Conservation (phyloP, 2,797 vertebrate species). For the Rhinella marina region DNA sequence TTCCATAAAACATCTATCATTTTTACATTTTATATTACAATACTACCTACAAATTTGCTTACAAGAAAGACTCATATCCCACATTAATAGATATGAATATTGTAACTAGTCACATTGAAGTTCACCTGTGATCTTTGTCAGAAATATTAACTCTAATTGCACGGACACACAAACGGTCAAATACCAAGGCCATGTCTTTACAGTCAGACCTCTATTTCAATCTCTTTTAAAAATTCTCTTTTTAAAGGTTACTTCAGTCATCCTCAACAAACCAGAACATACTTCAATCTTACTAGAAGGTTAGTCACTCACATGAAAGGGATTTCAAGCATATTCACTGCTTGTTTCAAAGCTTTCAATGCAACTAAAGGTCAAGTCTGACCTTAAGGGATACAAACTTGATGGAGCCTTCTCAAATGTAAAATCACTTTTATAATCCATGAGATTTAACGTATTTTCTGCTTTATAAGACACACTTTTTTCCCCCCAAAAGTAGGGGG, state of each 20-base stretch:
- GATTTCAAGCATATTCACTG: slow-evolving; percentile 58
- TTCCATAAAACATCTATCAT: not conserved
- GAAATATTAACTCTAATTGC: slow-evolving; percentile 51
- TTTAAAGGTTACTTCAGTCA: slow-evolving; percentile 62
- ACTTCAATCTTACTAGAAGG: slow-evolving; percentile 62
- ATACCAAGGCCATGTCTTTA: slow-evolving; percentile 40
- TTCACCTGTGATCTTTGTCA: slow-evolving; percentile 28
- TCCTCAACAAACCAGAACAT: slow-evolving; percentile 60
- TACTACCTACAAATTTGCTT: not conserved
- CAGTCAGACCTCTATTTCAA: slow-evolving; percentile 45
- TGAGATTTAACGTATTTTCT: no score
- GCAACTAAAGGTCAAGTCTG: slow-evolving; percentile 59
- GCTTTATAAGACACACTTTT: no score
- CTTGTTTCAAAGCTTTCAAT: slow-evolving; percentile 60
- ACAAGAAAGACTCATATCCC: not conserved
- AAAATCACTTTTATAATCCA: slow-evolving; percentile 62
- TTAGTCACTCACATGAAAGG: slow-evolving; percentile 61
- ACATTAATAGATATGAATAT: slow-evolving; percentile 6
- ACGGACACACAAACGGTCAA: slow-evolving; percentile 38
- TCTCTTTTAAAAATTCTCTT: slow-evolving; percentile 45
- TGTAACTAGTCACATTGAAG: not conserved
- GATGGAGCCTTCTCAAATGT: slow-evolving; percentile 60
- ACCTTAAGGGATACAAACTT: slow-evolving; percentile 63
- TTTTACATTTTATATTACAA: not conserved
- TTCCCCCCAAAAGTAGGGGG: no score